Percentiles rank a stretch among this genome's conserved stretches.
phyloP scores from a whole-genome alignment of 2,113 vertebrate genomes.

The Notothenia coriiceps region DNA sequence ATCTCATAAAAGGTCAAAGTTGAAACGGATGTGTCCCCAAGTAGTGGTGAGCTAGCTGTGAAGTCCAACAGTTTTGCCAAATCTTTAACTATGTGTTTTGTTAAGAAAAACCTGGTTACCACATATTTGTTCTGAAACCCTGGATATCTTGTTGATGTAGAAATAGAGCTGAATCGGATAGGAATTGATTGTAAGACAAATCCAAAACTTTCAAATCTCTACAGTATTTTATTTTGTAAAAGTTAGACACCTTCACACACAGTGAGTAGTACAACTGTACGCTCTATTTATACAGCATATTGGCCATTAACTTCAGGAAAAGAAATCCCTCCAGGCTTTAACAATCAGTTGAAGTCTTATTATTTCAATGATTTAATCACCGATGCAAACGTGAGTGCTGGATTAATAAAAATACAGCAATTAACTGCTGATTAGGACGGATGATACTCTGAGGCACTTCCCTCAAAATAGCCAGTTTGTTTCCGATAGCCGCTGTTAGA shows the following conservation, averaged over 20 bases:
- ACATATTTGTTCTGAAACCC: background rate
- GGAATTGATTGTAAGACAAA: background rate
- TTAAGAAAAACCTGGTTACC: background rate
- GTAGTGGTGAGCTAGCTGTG: background rate
- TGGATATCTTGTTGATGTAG: background rate
- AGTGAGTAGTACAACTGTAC: no score
- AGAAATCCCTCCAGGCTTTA: background rate
- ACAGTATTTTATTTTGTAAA: no score
- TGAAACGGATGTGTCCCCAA: background rate
- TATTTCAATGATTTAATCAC: constrained; percentile 25
- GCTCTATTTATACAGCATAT: no score
- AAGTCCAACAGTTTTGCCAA: no score
- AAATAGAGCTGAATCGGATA: background rate
- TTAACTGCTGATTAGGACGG: constrained; percentile 36
- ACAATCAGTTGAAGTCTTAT: constrained; percentile 16
- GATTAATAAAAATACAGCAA: constrained; percentile 38
- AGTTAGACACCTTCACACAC: no score
- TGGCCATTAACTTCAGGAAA: background rate
- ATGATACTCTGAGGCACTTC: constrained; percentile 22
- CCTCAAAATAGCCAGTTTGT: constrained; percentile 34
- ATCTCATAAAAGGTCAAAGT: background rate
- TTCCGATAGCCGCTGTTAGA: background rate
- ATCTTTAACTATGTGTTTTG: no score
- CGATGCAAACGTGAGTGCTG: constrained; percentile 16
- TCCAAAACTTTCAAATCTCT: no score